Base-by-base conservation (phyloP, 2,888 invertebrate species). In the Zygogramma bicolorata region DNA sequence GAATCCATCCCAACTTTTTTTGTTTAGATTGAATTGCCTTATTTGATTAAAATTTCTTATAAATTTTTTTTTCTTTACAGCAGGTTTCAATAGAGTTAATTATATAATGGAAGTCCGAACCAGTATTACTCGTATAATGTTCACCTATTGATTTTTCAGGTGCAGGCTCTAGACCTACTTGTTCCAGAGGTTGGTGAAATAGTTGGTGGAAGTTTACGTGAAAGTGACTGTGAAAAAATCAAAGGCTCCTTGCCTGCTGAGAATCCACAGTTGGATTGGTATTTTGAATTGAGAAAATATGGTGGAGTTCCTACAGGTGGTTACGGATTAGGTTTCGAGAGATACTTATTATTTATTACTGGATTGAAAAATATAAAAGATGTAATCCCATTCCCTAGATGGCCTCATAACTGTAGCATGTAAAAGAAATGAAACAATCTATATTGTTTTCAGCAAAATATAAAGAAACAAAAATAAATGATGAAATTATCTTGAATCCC, bases 261-360 rank as follows among this genome's bases (percentile, higher is more conserved):
- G 7, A 85, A 85, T 10, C 70, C 78, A n/a, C 84, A 87, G 73
- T 86, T 96, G 10, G 87, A 91, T 71, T 96, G 98, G 98, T 99
- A 99, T 86, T 88, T 97, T 67, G 95, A 98, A 60, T 86, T 98
- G 67, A 89, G 99, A 70, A 93, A 93, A 86, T 96, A 92, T 87
- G 99, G 99, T 0, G 93, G 95, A 71, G 92, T 95, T 38, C 93
- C 96, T 0, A 97, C 97, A 8, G 98, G 94, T 18, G 99, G 99
- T 0, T 99, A 96, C 88, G 99, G 99, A 5, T 89, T 99, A 82
- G 99, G 99, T 0, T 93, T 99, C 83, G 99, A 99, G 85, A 91
- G 99, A 80, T 92, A 95, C 80, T 85, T 99, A 69, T 96, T 97
- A 87, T 91, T 93, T 65, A 76, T 98, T 38, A 91, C 97, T 42